Evolutionary conservation across 2,797 vertebrate genomes (phyloP), one percentile per base, ranked within the genome.

Genomic region (Graptemys geographica): DNA sequence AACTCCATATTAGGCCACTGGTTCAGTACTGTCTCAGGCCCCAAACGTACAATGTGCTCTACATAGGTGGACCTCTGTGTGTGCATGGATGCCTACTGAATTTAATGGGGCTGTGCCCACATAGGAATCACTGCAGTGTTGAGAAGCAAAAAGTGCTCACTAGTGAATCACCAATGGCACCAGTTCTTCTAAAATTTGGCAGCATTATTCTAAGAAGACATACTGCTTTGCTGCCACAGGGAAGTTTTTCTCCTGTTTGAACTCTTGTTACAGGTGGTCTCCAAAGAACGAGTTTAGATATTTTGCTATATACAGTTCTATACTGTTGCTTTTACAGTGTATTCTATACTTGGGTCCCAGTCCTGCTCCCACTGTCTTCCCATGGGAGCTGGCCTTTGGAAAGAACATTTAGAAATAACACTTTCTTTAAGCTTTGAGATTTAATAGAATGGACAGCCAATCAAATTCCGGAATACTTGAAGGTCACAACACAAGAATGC

Each of bases 71-170:
- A 69, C 62, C 18, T n/a, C 62, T 69, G 18, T 4, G 6, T 65
- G 56, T 65, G 62, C 33, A 19, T 18, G 62, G 33, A 65, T 65
- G 33, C 33, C 0, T 0, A 1, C 1, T 2, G 41, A 19, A 8
- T 84, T 2, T 59, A 16, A 5, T 6, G 33, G 53, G 33, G 23
- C 57, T 49, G 41, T 31, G n/a, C 12, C 52, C 79, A 1, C 10
- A n/a, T 72, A 57, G 79, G 41, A 33, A 13, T 79, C 84, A 19
- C 51, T 85, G 81, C 84, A 55, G 28, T 6, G 4, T 2, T 11
- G 28, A 59, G 84, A 37, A 37, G 8, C 4, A 19, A 76, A 8
- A 2, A 49, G 10, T 83, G n/a, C 0, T 0, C 27, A 33, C 25
- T 78, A 18, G 37, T 47, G 76, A 82, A 23, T 41, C 83, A 83